A percentile compares a stretch with the other conserved stretches of the same genome.
Evolutionary conservation across 2,797 vertebrate species (phyloP).

Genomic region (Pseudochaenichthys georgianus): DNA sequence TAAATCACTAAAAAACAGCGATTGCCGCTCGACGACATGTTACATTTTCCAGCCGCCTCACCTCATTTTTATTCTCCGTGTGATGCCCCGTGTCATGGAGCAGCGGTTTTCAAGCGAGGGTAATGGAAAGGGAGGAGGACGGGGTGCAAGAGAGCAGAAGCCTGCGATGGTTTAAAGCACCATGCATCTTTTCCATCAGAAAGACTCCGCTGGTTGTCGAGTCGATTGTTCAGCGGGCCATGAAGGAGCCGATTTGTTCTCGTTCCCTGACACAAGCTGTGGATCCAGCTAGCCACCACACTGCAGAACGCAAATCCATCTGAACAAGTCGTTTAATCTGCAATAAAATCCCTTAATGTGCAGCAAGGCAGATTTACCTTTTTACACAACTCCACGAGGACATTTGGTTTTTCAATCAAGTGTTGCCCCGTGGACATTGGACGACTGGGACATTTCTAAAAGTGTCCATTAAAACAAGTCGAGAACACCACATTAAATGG

Average conservation of each 20-base stretch:
- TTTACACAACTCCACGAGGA: neutral
- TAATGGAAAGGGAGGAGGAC: slow-evolving; percentile 31
- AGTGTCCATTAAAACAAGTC: too few species aligned
- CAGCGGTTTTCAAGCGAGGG: slow-evolving; percentile 56
- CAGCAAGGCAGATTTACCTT: slow-evolving; percentile 7
- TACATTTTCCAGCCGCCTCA: slow-evolving; percentile 74
- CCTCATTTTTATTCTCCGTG: slow-evolving; percentile 75
- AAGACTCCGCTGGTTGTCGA: slow-evolving; percentile 69
- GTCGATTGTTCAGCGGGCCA: slow-evolving; percentile 73
- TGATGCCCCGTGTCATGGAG: slow-evolving; percentile 70
- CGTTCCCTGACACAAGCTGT: slow-evolving; percentile 39
- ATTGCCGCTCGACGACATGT: slow-evolving; percentile 70
- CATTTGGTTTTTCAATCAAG: neutral
- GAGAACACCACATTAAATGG: too few species aligned
- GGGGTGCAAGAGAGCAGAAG: slow-evolving; percentile 17
- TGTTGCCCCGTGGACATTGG: neutral
- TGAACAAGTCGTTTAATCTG: slow-evolving; percentile 55
- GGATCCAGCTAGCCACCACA: slow-evolving; percentile 32
- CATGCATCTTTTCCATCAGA: slow-evolving; percentile 74
- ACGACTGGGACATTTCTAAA: neutral
- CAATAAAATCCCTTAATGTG: neutral
- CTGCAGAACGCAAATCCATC: slow-evolving; percentile 31
- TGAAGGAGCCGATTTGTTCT: slow-evolving; percentile 75
- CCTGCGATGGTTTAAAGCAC: slow-evolving; percentile 59
- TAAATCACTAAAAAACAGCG: slow-evolving; percentile 67